These are phyloP conservation scores for Triops longicaudatus DNA, from an alignment of 1,140 invertebrate genomes.

Conservation along the genomic window DNA sequence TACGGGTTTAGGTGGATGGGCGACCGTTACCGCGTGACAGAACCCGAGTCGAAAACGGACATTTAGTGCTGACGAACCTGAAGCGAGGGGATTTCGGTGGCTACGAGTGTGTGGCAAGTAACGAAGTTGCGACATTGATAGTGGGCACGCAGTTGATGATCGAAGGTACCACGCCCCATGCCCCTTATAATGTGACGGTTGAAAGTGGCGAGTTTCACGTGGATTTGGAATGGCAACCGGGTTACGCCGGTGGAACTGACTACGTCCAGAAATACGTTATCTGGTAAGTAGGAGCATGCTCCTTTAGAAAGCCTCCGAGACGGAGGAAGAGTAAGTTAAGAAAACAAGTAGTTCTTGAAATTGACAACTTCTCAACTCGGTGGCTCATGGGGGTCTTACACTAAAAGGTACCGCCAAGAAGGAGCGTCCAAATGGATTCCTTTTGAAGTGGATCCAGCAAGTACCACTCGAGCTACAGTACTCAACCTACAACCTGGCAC, in stretches of 20 bases:
- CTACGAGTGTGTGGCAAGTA: slow-evolving; percentile 89
- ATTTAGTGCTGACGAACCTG: slow-evolving; percentile 82
- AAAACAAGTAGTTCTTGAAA: neutral
- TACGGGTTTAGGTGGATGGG: slow-evolving; percentile 48
- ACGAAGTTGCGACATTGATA: slow-evolving; percentile 88
- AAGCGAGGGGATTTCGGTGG: slow-evolving; percentile 81
- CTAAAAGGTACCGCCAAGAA: slow-evolving; percentile 64
- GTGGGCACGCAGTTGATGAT: slow-evolving; percentile 82
- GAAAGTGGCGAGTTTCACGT: slow-evolving; percentile 80
- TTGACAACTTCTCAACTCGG: neutral
- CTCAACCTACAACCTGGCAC: slow-evolving; percentile 81
- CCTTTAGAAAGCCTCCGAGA: neutral
- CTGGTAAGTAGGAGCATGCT: slow-evolving; percentile 52
- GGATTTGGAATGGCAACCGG: slow-evolving; percentile 81
- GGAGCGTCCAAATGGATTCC: slow-evolving; percentile 80
- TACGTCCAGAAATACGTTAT: slow-evolving; percentile 90
- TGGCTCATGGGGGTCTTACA: neutral
- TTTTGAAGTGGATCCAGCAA: slow-evolving; percentile 82
- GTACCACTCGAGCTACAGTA: slow-evolving; percentile 80
- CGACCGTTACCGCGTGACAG: slow-evolving; percentile 67
- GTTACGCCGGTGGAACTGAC: slow-evolving; percentile 86
- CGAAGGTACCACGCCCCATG: slow-evolving; percentile 91
- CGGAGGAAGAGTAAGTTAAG: neutral
- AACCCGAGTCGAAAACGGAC: slow-evolving; percentile 66
- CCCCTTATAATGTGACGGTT: slow-evolving; percentile 86